Conservation (phyloP, 2,113 vertebrate species). For the Salminus brasiliensis region DNA sequence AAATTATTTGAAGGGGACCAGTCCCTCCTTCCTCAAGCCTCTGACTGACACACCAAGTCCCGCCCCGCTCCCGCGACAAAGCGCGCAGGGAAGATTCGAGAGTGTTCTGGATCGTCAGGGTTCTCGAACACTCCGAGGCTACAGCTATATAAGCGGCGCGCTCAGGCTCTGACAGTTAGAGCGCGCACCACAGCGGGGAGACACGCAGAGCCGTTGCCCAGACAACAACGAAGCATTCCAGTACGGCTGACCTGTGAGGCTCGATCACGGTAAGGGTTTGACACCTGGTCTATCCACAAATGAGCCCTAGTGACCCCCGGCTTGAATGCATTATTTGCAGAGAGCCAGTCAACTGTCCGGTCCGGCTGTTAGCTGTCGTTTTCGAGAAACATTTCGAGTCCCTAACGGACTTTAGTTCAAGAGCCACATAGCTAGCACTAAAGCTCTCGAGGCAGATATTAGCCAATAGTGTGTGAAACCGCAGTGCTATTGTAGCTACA, state of each 20-base stretch:
- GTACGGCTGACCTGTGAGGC: too few relatives aligned
- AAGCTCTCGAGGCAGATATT: neutral
- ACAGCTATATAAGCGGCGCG: slow-evolving; percentile 53
- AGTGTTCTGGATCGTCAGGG: slow-evolving; percentile 69
- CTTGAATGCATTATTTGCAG: too few relatives aligned
- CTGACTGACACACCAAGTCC: slow-evolving; percentile 59
- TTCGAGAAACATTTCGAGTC: neutral
- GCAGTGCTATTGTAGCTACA: neutral
- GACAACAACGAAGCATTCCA: neutral
- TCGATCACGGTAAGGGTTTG: too few relatives aligned
- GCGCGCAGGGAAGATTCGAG: slow-evolving; percentile 65
- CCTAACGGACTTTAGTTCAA: neutral
- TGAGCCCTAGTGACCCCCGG: too few relatives aligned
- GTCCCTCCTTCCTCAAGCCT: slow-evolving; percentile 9
- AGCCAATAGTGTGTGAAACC: neutral
- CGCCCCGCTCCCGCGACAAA: neutral
- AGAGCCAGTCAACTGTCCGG: too few relatives aligned
- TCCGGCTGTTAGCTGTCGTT: neutral
- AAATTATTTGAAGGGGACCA: too few relatives aligned
- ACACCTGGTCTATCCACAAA: too few relatives aligned
- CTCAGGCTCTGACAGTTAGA: neutral
- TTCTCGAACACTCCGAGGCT: slow-evolving; percentile 65
- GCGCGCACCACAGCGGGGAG: neutral
- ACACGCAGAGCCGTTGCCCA: too few relatives aligned
- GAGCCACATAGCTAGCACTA: neutral